phyloP scores from a whole-genome alignment of 2,888 invertebrate species.

The Himalopsyche japonica region DNA sequence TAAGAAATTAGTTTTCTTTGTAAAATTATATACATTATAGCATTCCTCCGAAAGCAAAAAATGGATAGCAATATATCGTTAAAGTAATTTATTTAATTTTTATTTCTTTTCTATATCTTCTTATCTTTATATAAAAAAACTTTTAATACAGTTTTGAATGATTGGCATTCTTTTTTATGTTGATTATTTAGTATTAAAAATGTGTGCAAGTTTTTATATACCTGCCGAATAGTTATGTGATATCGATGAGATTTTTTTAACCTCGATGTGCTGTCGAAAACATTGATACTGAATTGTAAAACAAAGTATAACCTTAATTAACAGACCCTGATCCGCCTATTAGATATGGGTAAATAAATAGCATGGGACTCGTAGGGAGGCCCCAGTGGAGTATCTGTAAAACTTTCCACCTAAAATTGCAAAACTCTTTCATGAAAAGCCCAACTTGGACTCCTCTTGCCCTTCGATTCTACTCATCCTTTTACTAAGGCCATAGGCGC shows the following conservation, averaged over 20 bases:
- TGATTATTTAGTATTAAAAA: too few species aligned
- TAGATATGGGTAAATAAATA: not conserved
- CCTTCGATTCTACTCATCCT: not conserved
- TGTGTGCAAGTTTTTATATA: too few species aligned
- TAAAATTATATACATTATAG: too few species aligned
- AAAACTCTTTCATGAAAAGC: not conserved
- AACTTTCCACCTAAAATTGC: slow-evolving; percentile 18
- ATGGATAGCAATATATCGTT: too few species aligned
- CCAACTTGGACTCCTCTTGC: not conserved
- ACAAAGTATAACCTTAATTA: not conserved
- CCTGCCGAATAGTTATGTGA: too few species aligned
- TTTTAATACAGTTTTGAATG: too few species aligned
- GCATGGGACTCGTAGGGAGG: not conserved
- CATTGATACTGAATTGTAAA: not conserved
- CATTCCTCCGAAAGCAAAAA: too few species aligned
- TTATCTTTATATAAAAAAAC: too few species aligned
- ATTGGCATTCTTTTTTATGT: too few species aligned
- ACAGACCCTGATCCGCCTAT: not conserved
- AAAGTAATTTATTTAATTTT: too few species aligned
- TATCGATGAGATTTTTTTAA: not conserved
- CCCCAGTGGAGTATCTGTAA: slow-evolving; percentile 3
- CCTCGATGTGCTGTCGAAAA: not conserved
- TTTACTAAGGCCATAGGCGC: not conserved
- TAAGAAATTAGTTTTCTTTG: too few species aligned
- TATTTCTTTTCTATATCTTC: too few species aligned